Base-by-base conservation (phyloP, 2,113 vertebrate genomes). In the Petromus typicus region DNA sequence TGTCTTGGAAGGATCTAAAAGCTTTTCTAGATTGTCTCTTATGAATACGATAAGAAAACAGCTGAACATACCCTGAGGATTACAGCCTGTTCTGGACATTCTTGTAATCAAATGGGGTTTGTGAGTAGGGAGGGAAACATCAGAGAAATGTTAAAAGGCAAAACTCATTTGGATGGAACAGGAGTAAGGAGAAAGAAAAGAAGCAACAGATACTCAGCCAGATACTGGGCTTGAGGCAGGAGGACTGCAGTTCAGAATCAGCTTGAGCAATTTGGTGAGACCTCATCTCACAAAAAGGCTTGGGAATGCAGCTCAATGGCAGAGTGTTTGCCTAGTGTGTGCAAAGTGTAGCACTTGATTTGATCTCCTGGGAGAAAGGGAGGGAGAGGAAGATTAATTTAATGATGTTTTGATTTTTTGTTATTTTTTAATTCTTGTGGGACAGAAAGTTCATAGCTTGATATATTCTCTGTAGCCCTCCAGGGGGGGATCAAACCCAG, bases 31-130 rank as follows among this genome's bases (percentile, higher is more conserved):
- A 61, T 82, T 90, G 90, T 64, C 69, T 91, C 51, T 67, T 71
- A 27, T 71, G 84, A 76, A 57, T 45, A 76, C 37, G 51, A 85
- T 9, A 18, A 85, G 71, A 89, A 95, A 51, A 66, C 56, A 79
- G 5, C 40, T n/a, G 51, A 95, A 43, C 40, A 22, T 66, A n/a
- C 54, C n/a, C 43, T 40, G 6, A 76, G 61, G n/a, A 86, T 63
- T 51, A 59, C 16, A 92, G 51, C 67, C 37, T 66, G n/a, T 32
- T 96, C 81, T 90, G 63, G 34, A 51, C 63, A 80, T 67, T 94
- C 59, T 79, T 87, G 9, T 86, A 11, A 45, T 69, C 73, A 30
- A 66, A 25, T 59, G 20, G 57, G 37, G n/a, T 45, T 32, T 48
- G 79, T 48, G 32, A 18, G 17, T 8, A 17, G 5, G 34, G n/a